Base-by-base conservation (phyloP, 2,113 vertebrate species). In the Tupaia chinensis region DNA sequence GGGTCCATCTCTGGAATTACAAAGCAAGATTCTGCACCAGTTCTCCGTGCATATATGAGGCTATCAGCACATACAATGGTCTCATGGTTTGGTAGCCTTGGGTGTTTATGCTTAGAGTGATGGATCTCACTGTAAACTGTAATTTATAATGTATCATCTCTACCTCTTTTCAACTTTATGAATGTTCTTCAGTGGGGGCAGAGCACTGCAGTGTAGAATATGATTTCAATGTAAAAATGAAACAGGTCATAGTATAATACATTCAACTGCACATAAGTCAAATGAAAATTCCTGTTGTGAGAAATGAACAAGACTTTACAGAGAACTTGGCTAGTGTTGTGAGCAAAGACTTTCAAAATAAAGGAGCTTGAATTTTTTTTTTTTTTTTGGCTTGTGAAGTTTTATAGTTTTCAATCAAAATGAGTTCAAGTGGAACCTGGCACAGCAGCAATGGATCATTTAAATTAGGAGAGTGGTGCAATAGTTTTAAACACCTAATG, bases 181-280 rank as follows among this genome's bases (percentile, higher is more conserved):
- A 70, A 76, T 63, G 74, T 14, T 82, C 32, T 74, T 69, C 27
- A 11, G 25, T 63, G 20, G 32, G 66, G 22, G 3, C 74, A 79
- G 61, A 96, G 27, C 22, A 29, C 68, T 1, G 5, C 23, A 68
- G 4, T 54, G 80, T 34, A 63, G 69, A 34, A 63, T 80, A 20
- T 91, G 34, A 58, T 84, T 82, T 61, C 63, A 66, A 34, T 29
- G 44, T 91, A 81, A 60, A 95, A 89, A 44, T 85, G 60, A 74
- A 94, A 32, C 54, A n/a, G 69, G 76, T 32, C 69, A 10, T 58
- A 56, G 25, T 63, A 27, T 60, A 86, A 73, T 60, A 53, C 13
- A 95, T 89, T 87, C 63, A 74, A 34, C 6, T 22, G 1, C 72
- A 9, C 17, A 5, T 61, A 14, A n/a, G 23, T 81, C 66, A 32